Percentiles rank a stretch among this genome's conserved stretches.
Evolutionary conservation across 2,113 vertebrate species (phyloP).

Genomic region (Myotis davidii): DNA sequence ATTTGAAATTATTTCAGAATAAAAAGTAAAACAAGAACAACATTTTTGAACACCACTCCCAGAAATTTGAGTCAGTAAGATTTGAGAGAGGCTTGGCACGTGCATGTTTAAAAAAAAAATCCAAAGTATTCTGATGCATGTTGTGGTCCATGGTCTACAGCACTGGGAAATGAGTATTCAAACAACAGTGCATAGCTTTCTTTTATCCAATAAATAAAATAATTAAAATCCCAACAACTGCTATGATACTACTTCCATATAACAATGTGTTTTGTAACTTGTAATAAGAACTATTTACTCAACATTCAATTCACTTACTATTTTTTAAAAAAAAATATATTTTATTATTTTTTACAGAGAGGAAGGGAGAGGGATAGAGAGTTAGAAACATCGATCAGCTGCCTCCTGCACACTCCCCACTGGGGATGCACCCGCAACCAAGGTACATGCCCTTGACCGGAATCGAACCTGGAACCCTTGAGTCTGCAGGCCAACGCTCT

Average conservation of each 20-base stretch:
- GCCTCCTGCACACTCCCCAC: too few species aligned
- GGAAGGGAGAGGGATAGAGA: too few species aligned
- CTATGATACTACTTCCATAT: neutral
- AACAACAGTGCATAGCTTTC: neutral
- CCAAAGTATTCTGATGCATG: neutral
- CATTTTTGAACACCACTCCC: neutral
- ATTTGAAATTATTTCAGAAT: slow-evolving; percentile 28
- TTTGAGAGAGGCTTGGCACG: neutral
- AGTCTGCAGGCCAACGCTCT: too few species aligned
- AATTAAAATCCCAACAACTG: neutral
- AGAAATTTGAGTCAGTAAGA: neutral
- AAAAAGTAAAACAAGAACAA: slow-evolving; percentile 29
- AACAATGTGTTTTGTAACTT: neutral
- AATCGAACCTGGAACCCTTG: too few species aligned
- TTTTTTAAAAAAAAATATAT: too few species aligned
- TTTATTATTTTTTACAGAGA: too few species aligned
- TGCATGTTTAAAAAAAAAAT: neutral
- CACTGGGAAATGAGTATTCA: neutral
- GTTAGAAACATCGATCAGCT: too few species aligned
- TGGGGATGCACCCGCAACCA: too few species aligned
- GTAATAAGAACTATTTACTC: neutral
- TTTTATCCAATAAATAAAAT: neutral
- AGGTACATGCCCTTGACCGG: too few species aligned
- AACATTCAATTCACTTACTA: neutral
- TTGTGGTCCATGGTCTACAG: neutral